phyloP scores from a whole-genome alignment of 2,113 vertebrate genomes.

The Gracilinanus agilis region DNA sequence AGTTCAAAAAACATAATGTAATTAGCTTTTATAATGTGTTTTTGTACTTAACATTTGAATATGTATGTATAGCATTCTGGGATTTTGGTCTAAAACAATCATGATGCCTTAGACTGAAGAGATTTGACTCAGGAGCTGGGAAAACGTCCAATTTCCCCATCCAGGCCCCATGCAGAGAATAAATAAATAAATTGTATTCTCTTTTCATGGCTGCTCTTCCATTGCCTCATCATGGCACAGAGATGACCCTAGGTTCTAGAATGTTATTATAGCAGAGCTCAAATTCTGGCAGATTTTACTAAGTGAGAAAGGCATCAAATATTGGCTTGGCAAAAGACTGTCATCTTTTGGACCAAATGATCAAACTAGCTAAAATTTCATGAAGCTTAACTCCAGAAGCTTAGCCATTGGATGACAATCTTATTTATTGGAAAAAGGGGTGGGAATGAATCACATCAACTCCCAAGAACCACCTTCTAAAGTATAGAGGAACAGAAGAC shows the following conservation, averaged over 20 bases:
- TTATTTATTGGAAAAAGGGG: not conserved
- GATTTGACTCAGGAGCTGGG: not conserved
- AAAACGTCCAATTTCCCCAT: not conserved
- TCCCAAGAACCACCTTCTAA: not conserved
- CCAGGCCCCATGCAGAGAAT: not conserved
- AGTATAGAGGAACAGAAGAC: not conserved
- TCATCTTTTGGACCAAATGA: not conserved
- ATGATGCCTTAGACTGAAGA: not conserved
- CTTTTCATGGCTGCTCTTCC: not conserved
- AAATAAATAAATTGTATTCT: constrained; percentile 3
- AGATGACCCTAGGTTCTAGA: not conserved
- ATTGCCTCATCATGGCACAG: not conserved
- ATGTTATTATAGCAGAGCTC: not conserved
- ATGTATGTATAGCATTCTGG: not conserved
- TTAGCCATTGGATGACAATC: not conserved
- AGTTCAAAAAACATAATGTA: constrained; percentile 4
- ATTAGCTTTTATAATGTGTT: not conserved
- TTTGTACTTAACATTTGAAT: not conserved
- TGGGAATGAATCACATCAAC: not conserved
- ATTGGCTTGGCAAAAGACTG: not conserved
- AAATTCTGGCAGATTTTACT: not conserved
- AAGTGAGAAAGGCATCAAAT: not conserved
- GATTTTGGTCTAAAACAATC: constrained; percentile 1
- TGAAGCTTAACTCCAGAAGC: not conserved
- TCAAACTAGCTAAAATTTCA: not conserved